Conservation (phyloP, 2,888 invertebrate genomes). For the Dynastes tityus region DNA sequence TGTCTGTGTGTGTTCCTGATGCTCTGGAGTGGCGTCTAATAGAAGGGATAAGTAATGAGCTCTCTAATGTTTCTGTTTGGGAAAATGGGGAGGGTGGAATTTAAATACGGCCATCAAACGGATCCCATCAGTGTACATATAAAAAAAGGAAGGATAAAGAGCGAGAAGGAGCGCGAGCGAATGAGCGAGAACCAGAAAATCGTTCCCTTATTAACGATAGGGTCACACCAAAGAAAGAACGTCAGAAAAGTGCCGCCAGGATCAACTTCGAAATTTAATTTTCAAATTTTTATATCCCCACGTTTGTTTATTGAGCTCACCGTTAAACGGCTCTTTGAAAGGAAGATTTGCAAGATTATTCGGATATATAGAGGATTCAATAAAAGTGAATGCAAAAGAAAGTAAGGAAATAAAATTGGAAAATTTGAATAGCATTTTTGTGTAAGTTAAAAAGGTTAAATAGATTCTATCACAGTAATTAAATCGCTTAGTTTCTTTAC, state of each 20-base stretch:
- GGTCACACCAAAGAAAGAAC: slow-evolving; percentile 35
- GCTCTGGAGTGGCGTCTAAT: slow-evolving; percentile 42
- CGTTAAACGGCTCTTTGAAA: slow-evolving; percentile 41
- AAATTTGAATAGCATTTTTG: neutral
- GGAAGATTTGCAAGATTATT: slow-evolving; percentile 21
- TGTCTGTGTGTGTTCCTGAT: slow-evolving; percentile 32
- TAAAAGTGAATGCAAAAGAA: neutral
- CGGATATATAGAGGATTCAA: slow-evolving; percentile 21
- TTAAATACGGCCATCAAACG: slow-evolving; percentile 50
- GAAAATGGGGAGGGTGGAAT: slow-evolving; percentile 47
- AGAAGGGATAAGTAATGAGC: slow-evolving; percentile 48
- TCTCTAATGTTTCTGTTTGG: slow-evolving; percentile 50
- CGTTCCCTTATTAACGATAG: slow-evolving; percentile 44
- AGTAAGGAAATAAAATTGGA: slow-evolving; percentile 22
- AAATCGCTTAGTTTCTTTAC: too few species aligned
- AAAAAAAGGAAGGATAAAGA: slow-evolving; percentile 13
- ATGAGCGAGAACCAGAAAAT: slow-evolving; percentile 27
- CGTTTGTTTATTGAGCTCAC: slow-evolving; percentile 35
- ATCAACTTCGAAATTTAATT: slow-evolving; percentile 44
- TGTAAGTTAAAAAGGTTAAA: neutral
- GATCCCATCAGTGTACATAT: slow-evolving; percentile 47
- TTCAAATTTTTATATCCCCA: slow-evolving; percentile 42
- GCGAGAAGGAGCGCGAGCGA: neutral
- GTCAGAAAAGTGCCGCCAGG: slow-evolving; percentile 31
- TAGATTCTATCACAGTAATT: too few species aligned